These are phyloP conservation scores for Pseudomyrmex gracilis DNA, from an alignment of 1,140 invertebrate species.

Conservation along the genomic window DNA sequence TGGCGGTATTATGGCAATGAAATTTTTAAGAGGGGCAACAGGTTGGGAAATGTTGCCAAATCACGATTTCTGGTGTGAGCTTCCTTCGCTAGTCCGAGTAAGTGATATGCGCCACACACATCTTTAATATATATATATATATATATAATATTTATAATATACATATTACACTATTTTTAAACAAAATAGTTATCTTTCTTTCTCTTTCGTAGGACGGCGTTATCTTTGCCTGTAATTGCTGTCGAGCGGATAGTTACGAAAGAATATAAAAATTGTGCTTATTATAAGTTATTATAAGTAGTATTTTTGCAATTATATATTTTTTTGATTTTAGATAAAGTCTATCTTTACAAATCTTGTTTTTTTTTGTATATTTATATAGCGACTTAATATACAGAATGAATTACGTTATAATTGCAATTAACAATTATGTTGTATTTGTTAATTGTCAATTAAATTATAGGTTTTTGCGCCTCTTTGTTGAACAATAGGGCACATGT, in stretches of 20 bases:
- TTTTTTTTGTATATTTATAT: constrained; percentile 8
- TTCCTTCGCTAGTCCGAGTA: constrained; percentile 81
- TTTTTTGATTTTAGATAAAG: constrained; percentile 11
- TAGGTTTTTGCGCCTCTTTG: too few species aligned
- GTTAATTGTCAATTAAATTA: too few species aligned
- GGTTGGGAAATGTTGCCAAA: constrained; percentile 84
- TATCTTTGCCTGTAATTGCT: constrained; percentile 72
- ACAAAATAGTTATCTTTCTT: constrained; percentile 15
- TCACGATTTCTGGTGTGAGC: constrained; percentile 82
- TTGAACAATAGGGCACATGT: too few species aligned
- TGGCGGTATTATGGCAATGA: constrained; percentile 78
- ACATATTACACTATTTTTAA: not conserved
- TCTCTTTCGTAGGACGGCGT: constrained; percentile 74
- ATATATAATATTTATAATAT: too few species aligned
- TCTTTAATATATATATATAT: not conserved
- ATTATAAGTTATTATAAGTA: constrained; percentile 13
- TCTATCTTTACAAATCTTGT: not conserved
- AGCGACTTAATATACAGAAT: not conserved
- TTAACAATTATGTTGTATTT: too few species aligned
- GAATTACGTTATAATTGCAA: too few species aligned
- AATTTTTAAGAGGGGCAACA: constrained; percentile 80
- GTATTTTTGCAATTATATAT: not conserved
- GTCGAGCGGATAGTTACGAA: constrained; percentile 72
- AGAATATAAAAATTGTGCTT: constrained; percentile 69
- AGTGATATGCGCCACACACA: constrained; percentile 51